Conservation (phyloP, 2,888 invertebrate genomes). For the Macrosiphum euphorbiae region DNA sequence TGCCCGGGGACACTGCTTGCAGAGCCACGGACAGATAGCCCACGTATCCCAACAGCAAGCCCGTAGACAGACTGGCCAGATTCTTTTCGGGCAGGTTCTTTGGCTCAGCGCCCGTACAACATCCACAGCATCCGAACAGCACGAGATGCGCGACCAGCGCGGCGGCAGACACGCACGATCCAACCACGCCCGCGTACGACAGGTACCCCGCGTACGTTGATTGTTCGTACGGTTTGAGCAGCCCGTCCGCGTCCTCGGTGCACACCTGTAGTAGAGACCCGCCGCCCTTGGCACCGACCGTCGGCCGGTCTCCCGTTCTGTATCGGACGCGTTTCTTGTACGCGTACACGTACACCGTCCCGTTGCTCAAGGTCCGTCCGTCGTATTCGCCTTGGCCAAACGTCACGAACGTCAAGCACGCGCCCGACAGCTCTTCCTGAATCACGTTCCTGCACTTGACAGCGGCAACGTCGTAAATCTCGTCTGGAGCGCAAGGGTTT, state of each 20-base stretch:
- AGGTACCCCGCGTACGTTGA: constrained; percentile 11
- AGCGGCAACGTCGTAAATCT: constrained; percentile 72
- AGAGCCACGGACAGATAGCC: constrained; percentile 71
- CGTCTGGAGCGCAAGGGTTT: constrained; percentile 68
- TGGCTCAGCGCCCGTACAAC: constrained; percentile 69
- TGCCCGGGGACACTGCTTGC: constrained; percentile 69
- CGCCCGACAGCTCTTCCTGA: constrained; percentile 67
- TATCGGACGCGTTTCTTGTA: constrained; percentile 40
- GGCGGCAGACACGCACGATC: constrained; percentile 70
- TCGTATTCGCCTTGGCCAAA: constrained; percentile 68
- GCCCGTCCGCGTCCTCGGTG: constrained; percentile 3
- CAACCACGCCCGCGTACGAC: constrained; percentile 31
- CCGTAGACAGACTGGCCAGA: constrained; percentile 72
- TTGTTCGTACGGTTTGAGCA: background rate
- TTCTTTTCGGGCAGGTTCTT: constrained; percentile 73
- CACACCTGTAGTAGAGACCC: constrained; percentile 8
- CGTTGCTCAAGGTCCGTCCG: constrained; percentile 68
- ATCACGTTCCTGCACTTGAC: constrained; percentile 70
- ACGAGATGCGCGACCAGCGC: constrained; percentile 72
- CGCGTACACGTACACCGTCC: constrained; percentile 69
- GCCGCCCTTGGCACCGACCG: background rate
- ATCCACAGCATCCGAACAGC: constrained; percentile 69
- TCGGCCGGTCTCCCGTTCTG: background rate
- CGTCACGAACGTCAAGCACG: constrained; percentile 68
- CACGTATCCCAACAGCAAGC: constrained; percentile 71